phyloP scores from a whole-genome alignment of 2,797 vertebrate genomes.

The Fistularia commersonii region DNA sequence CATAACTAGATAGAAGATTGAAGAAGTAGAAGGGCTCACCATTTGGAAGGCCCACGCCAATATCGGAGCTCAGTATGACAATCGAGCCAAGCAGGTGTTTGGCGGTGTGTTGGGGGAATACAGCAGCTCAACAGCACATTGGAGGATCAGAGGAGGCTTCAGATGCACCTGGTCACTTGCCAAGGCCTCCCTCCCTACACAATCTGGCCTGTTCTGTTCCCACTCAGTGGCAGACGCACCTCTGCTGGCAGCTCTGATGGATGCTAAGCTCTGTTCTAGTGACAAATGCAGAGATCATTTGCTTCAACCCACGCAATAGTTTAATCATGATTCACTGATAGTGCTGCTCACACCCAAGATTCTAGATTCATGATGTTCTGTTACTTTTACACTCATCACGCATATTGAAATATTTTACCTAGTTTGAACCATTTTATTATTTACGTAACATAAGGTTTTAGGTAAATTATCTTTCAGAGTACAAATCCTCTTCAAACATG shows the following conservation, averaged over 20 bases:
- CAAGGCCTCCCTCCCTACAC: conserved; percentile 61
- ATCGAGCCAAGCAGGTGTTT: conserved; percentile 69
- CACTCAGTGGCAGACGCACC: conserved; percentile 68
- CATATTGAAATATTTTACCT: no score
- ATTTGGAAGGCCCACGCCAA: conserved; percentile 31
- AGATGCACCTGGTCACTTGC: conserved; percentile 67
- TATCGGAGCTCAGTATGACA: conserved; percentile 48
- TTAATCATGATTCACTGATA: conserved; percentile 34
- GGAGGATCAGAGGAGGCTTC: conserved; percentile 68
- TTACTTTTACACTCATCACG: no score
- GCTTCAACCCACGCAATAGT: conserved; percentile 61
- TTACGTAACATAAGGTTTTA: no score
- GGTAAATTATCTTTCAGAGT: no score
- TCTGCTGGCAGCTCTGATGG: conserved; percentile 63
- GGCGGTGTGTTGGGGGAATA: conserved; percentile 53
- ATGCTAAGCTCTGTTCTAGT: conserved; percentile 65
- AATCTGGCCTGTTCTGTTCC: conserved; percentile 76
- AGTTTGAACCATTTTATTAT: no score
- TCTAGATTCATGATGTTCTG: no score
- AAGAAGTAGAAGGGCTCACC: background rate
- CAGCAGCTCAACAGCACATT: conserved; percentile 59
- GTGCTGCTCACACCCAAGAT: no score
- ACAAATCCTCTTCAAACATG: no score
- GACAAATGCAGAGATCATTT: conserved; percentile 68
- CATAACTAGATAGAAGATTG: no score